Evolutionary conservation across 1,140 invertebrate genomes (phyloP).

Genomic region (Physella acuta): DNA sequence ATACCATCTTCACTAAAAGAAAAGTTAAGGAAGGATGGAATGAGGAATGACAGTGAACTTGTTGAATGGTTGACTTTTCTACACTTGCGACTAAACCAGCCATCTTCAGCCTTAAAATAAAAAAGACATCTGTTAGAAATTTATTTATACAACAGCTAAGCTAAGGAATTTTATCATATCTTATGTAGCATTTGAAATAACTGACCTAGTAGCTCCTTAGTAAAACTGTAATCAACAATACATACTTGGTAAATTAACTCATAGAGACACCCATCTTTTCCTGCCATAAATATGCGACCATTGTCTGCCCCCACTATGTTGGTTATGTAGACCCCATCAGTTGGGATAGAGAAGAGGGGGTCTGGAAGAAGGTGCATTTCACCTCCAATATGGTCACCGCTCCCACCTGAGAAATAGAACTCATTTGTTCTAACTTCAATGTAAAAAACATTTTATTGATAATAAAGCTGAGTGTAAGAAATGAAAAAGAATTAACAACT

Average conservation of each 20-base stretch:
- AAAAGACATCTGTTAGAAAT: too few relatives aligned
- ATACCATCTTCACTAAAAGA: conserved; percentile 75
- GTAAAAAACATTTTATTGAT: too few relatives aligned
- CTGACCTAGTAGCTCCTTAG: not conserved
- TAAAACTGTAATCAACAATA: not conserved
- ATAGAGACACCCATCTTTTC: conserved; percentile 90
- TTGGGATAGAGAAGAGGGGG: conserved; percentile 87
- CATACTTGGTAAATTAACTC: conserved; percentile 91
- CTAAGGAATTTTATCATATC: too few relatives aligned
- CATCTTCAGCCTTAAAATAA: conserved; percentile 64
- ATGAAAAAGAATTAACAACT: not conserved
- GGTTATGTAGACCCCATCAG: conserved; percentile 86
- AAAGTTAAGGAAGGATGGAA: conserved; percentile 85
- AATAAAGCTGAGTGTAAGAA: too few relatives aligned
- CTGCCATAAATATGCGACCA: conserved; percentile 93
- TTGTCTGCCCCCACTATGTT: conserved; percentile 78
- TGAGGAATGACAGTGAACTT: conserved; percentile 78
- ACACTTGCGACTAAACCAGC: conserved; percentile 93
- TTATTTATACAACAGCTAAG: too few relatives aligned
- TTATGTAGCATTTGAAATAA: too few relatives aligned
- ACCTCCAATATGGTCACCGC: conserved; percentile 52
- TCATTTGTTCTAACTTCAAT: too few relatives aligned
- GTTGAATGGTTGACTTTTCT: conserved; percentile 93
- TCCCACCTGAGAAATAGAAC: too few relatives aligned
- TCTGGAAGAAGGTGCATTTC: conserved; percentile 93